Base-by-base conservation (phyloP, 2,113 vertebrate genomes). In the Porphyrio hochstetteri region DNA sequence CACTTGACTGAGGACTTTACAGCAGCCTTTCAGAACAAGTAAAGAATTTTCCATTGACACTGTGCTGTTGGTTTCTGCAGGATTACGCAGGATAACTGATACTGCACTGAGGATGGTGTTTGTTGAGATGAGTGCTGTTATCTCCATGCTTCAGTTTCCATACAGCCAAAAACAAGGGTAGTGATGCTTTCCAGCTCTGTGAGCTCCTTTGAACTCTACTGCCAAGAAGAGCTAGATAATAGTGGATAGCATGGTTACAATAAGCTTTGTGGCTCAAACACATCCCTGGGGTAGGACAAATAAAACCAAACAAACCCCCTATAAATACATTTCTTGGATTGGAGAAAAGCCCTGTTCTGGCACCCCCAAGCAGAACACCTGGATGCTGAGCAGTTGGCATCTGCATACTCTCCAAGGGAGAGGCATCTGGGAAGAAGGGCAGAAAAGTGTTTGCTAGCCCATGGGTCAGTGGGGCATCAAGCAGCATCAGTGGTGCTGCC, bases 211-310 rank as follows among this genome's bases (percentile, higher is more conserved):
- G 92, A 94, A 96, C 65, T 85, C 38, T 29, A 35, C 65, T 82
- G 90, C 92, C 93, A 96, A 88, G 24, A 90, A 85, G 50, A 71
- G 25, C 57, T 76, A 88, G 75, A 82, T 93, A 85, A 72, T n/a
- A 48, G 57, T 38, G 81, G 52, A 72, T 50, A 94, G 46, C 31
- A 74, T 1, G 7, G 42, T 64, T 85, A 82, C 70, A 59, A 29
- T 4, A 48, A 79, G 74, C 10, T 85, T 79, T 94, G 74, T 68
- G 95, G 53, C 83, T 89, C 18, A 74, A 92, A 91, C 52, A 63
- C 40, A 42, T 63, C 64, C 84, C 69, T 38, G 21, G 25, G 46
- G 60, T 78, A 90, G 85, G 65, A 56, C 42, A 94, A 92, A 95
- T 40, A 75, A 71, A 91, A 90, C 4, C 48, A 87, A 88, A 81